Percentiles rank a stretch among this genome's conserved stretches.
These are phyloP conservation scores for Corythornis vintsioides DNA, from an alignment of 2,113 vertebrate genomes.

Conservation along the genomic window DNA sequence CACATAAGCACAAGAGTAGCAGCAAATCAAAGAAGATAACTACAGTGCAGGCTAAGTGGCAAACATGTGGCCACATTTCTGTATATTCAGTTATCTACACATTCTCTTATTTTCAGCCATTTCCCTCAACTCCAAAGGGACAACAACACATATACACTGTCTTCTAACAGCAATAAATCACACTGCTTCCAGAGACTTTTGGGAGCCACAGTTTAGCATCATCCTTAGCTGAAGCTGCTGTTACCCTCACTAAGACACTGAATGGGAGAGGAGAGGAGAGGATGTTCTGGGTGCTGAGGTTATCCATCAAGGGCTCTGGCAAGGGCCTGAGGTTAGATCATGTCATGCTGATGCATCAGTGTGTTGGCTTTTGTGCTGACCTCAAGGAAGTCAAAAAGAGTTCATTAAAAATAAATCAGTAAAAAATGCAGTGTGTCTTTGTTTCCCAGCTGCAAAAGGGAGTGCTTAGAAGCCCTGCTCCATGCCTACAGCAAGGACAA, in stretches of 20 bases:
- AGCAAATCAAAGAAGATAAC: neutral
- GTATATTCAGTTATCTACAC: neutral
- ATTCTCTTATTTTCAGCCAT: neutral
- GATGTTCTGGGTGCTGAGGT: neutral
- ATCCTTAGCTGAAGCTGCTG: neutral
- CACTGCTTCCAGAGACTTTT: neutral
- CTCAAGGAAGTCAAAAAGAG: neutral
- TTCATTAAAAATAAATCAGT: neutral
- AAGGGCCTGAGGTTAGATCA: neutral
- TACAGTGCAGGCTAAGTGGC: neutral
- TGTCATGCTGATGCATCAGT: neutral
- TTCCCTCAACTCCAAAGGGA: neutral
- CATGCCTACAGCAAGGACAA: neutral
- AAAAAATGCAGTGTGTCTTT: neutral
- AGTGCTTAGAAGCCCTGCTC: neutral
- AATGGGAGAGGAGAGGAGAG: neutral
- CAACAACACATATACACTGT: neutral
- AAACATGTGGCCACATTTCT: neutral
- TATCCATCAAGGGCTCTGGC: neutral
- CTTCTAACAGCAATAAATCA: neutral
- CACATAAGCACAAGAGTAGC: neutral
- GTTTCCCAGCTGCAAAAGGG: neutral
- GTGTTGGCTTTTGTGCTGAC: neutral
- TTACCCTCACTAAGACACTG: neutral
- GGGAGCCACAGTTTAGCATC: neutral